Evolutionary conservation across 2,888 invertebrate species (phyloP), one percentile per base, ranked within the genome.

Genomic region (Trichopria drosophilae): DNA sequence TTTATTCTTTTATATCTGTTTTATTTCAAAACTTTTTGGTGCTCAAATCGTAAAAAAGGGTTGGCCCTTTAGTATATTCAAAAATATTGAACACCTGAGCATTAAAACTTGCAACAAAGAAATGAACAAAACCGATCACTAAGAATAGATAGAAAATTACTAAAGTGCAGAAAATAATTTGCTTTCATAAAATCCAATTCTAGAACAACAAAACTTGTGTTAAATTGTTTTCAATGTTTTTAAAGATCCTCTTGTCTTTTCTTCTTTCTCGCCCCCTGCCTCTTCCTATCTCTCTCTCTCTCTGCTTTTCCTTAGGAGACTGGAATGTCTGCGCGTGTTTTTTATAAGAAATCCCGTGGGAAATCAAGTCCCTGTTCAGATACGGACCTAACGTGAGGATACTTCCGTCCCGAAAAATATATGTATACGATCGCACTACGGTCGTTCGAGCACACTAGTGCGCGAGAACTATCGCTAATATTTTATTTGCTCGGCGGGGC

Each of bases 321-420:
- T 13, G 12, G n/a, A n/a, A n/a, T 41, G 43, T 15, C 20, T 37
- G 16, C 55, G 48, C 41, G 52, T 24, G 52, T 53, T 51, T 47
- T 50, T 54, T 53, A 59, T 48, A 53, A 59, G 51, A 60, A 65
- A 62, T 63, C 73, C 68, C 71, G 41, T 59, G 73, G 73, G 73
- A 73, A 73, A 73, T 73, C 71, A 73, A 62, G 63, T 65, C 59
- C 46, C 42, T 48, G 52, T 46, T 22, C 44, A 29, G 29, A 26
- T 34, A n/a, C n/a, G n/a, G 18, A 9, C 7, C 10, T 9, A 15
- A 12, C 10, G 36, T 10, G 3, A 15, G 36, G 1, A 12, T 9
- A 19, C 16, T 7, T 20, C 18, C 9, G 35, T 19, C 26, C 28
- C 22, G 42, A 32, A 44, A 55, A 52, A 42, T 22, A 39, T 37